Evolutionary conservation across 2,888 invertebrate genomes (phyloP).

Genomic region (Eudasyphora cyanicolor): DNA sequence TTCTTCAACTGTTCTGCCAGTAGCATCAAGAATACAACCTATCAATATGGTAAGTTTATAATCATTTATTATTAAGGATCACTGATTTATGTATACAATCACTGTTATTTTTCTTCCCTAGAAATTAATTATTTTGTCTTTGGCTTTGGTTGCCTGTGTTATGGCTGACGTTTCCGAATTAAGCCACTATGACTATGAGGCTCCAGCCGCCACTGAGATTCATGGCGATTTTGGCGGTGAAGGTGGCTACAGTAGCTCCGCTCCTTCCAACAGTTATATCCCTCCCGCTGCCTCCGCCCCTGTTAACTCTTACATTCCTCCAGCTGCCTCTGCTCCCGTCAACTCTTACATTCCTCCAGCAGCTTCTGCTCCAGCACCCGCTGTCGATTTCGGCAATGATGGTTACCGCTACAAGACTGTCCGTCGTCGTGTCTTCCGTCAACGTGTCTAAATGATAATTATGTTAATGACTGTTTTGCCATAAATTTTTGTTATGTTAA

Average conservation of each 20-base stretch:
- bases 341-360: slow-evolving; percentile 29
- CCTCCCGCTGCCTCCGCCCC: too few species aligned
- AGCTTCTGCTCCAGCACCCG: background rate
- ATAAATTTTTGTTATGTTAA: too few species aligned
- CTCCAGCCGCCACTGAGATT: background rate
- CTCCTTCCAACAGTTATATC: too few species aligned
- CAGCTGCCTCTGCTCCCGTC: background rate
- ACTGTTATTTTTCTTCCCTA: background rate
- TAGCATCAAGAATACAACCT: slow-evolving; percentile 19
- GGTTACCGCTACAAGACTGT: slow-evolving; percentile 8
- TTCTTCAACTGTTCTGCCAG: slow-evolving; percentile 27
- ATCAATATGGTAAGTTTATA: slow-evolving; percentile 53
- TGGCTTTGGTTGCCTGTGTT: slow-evolving; percentile 55
- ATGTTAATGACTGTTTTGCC: background rate
- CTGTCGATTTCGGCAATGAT: slow-evolving; percentile 19
- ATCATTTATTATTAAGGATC: background rate
- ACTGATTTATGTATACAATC: background rate
- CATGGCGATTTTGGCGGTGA: background rate
- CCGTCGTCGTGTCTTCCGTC: slow-evolving; percentile 12
- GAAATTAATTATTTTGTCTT: slow-evolving; percentile 54
- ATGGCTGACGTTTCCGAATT: slow-evolving; percentile 61
- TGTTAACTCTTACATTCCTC: too few species aligned
- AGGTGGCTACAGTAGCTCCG: background rate
- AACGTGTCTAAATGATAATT: background rate
- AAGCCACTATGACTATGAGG: slow-evolving; percentile 46